Conservation (phyloP, 2,797 vertebrate genomes). For the Leptoclinus maculatus region DNA sequence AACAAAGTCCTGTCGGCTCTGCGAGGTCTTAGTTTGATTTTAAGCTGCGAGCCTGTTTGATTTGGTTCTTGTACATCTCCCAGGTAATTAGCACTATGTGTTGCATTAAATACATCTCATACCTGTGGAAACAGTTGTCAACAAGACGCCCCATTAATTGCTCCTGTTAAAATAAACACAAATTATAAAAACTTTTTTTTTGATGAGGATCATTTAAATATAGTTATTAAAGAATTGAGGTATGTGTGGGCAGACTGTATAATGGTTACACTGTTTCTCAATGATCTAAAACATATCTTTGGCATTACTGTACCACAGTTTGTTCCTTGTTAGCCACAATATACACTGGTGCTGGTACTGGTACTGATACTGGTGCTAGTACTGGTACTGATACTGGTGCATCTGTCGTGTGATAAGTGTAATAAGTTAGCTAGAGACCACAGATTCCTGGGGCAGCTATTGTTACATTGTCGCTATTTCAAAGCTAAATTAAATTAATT, state of each 20-base stretch:
- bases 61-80: conserved; percentile 33
- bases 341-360: too few relatives aligned
- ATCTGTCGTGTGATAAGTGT: neutral
- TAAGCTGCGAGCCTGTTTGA: conserved; percentile 54
- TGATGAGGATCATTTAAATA: neutral
- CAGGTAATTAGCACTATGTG: conserved; percentile 35
- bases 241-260: neutral
- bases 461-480: neutral
- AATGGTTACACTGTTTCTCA: neutral
- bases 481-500: neutral
- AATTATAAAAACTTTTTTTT: neutral
- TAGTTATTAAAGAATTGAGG: neutral
- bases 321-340: neutral
- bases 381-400: neutral
- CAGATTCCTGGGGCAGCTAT: conserved; percentile 35
- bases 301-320: neutral
- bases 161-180: neutral
- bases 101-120: conserved; percentile 46
- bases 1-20: conserved; percentile 57
- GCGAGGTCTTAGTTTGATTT: conserved; percentile 55
- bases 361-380: too few relatives aligned
- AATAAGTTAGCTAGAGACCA: conserved; percentile 6
- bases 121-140: conserved; percentile 15
- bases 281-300: neutral
- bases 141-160: conserved; percentile 8